Evolutionary conservation across 2,797 vertebrate genomes (phyloP).

Genomic region (Pristis pectinata): DNA sequence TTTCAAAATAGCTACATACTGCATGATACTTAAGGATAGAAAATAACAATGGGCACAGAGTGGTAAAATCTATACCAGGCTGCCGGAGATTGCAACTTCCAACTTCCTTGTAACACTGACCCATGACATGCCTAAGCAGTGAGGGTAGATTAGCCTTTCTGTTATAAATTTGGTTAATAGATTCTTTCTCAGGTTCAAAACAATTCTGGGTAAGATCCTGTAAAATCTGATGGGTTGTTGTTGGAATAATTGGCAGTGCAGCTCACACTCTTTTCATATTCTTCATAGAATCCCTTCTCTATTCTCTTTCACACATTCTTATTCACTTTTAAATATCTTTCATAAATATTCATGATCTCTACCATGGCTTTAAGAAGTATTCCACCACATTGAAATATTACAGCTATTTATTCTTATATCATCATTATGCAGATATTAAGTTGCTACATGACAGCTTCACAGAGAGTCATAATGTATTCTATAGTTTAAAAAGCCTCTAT

Average conservation of each 20-base stretch:
- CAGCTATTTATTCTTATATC: neutral
- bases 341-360: constrained; percentile 11
- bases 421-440: neutral
- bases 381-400: neutral
- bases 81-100: neutral
- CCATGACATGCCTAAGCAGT: neutral
- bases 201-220: neutral
- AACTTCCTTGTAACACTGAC: neutral
- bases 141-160: neutral
- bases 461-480: neutral
- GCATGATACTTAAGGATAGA: neutral
- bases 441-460: neutral
- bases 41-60: neutral
- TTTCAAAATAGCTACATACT: neutral
- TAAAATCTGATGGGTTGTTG: neutral
- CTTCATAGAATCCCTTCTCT: neutral
- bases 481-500: neutral
- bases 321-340: neutral
- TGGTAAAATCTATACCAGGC: neutral
- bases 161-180: neutral
- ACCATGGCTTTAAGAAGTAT: neutral
- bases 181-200: neutral
- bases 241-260: neutral
- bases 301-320: constrained; percentile 7
- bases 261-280: neutral